These are phyloP conservation scores for Argyresthia albistria DNA, from an alignment of 2,888 invertebrate species.

Conservation along the genomic window DNA sequence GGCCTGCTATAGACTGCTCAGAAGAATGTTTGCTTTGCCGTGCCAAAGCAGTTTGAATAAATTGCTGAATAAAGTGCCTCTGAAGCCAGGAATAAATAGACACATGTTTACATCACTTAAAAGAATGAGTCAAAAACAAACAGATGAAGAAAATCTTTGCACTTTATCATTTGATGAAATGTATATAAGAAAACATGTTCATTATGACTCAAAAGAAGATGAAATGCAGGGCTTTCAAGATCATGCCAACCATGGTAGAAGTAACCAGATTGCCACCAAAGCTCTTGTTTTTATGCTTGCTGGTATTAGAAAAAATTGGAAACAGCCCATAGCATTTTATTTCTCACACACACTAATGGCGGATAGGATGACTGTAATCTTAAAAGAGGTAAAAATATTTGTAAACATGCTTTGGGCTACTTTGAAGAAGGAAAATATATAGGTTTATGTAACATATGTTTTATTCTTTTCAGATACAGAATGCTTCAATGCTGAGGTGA, in stretches of 20 bases:
- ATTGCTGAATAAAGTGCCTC: conserved; percentile 14
- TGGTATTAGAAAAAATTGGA: background rate
- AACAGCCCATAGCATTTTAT: background rate
- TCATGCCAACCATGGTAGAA: conserved; percentile 5
- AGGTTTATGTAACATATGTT: conserved; percentile 1
- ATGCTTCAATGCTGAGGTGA: conserved; percentile 9
- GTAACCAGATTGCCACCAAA: background rate
- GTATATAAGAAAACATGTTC: conserved; percentile 3
- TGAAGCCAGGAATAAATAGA: conserved; percentile 13
- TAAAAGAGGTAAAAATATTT: background rate
- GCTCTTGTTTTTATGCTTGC: conserved; percentile 3
- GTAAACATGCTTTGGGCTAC: background rate
- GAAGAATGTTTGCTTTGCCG: conserved; percentile 17
- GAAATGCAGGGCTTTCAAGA: conserved; percentile 7
- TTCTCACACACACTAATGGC: background rate
- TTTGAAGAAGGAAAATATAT: background rate
- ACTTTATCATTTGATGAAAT: conserved; percentile 1
- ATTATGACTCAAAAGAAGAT: conserved; percentile 5
- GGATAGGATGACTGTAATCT: background rate
- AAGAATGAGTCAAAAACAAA: conserved; percentile 8
- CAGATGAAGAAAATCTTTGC: background rate
- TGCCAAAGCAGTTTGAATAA: conserved; percentile 12
- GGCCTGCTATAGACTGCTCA: conserved; percentile 16
- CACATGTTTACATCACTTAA: conserved; percentile 11
- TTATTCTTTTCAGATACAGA: conserved; percentile 12